phyloP scores from a whole-genome alignment of 37 sponge, comb jelly and placozoan species.

The Haliclona indistincta region DNA sequence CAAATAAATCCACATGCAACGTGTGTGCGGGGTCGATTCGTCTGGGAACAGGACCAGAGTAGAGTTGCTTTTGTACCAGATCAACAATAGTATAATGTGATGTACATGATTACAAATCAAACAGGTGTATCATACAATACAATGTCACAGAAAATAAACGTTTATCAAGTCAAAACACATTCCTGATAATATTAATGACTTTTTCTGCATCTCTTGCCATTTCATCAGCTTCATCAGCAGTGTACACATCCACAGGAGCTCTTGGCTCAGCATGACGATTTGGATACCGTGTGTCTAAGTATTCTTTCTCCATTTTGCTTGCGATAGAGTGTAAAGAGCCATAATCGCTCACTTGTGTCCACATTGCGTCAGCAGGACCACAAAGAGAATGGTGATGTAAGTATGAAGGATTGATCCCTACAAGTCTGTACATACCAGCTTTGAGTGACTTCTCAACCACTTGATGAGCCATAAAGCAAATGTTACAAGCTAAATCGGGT shows the following conservation, averaged over 20 bases:
- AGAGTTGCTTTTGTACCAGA: too few relatives aligned
- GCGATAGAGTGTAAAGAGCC: background rate
- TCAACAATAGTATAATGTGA: too few relatives aligned
- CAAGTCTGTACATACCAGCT: slow-evolving; percentile 44
- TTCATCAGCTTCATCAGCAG: background rate
- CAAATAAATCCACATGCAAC: too few relatives aligned
- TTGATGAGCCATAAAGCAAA: slow-evolving; percentile 56
- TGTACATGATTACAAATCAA: too few relatives aligned
- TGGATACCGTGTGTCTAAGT: slow-evolving; percentile 6
- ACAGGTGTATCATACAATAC: too few relatives aligned
- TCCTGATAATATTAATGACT: too few relatives aligned
- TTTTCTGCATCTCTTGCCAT: background rate
- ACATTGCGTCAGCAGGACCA: background rate
- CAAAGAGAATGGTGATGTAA: background rate
- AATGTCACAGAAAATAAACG: too few relatives aligned
- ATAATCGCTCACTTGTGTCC: background rate
- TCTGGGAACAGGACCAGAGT: too few relatives aligned
- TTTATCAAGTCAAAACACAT: too few relatives aligned
- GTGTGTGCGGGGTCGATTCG: too few relatives aligned
- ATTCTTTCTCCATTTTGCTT: background rate
- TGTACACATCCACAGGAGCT: slow-evolving; percentile 5
- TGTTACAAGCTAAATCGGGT: too few relatives aligned
- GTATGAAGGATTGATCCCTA: background rate
- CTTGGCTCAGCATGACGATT: background rate
- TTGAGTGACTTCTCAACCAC: slow-evolving; percentile 62